phyloP scores from a whole-genome alignment of 2,797 vertebrate species.

The Amazona finschi region DNA sequence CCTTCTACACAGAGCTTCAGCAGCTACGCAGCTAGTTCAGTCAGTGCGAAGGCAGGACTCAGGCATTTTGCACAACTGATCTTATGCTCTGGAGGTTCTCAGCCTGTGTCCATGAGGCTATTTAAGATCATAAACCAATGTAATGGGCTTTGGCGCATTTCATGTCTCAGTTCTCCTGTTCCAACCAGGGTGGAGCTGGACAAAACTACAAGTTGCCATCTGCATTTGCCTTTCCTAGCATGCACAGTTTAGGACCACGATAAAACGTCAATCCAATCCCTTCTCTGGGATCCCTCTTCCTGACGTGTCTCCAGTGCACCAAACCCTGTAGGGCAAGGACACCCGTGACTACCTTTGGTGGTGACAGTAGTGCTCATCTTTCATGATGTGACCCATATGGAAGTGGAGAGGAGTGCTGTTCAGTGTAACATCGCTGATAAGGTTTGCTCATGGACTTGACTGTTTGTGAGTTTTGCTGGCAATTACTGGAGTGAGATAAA shows the following conservation, averaged over 20 bases:
- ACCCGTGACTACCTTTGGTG: rapidly evolving
- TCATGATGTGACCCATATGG: rapidly evolving
- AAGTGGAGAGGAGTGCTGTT: not conserved
- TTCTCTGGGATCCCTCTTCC: not conserved
- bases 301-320: rapidly evolving
- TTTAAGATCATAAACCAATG: not conserved
- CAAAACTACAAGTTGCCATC: rapidly evolving
- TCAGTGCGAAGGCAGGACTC: not conserved
- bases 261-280: rapidly evolving
- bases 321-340: not conserved
- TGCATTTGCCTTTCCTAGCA: not conserved
- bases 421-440: rapidly evolving
- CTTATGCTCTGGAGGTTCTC: not conserved
- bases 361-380: not conserved
- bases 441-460: not conserved
- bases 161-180: not conserved
- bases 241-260: not conserved
- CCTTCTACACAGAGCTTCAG: not conserved
- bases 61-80: rapidly evolving
- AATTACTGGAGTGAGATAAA: not conserved
- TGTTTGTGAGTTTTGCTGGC: not conserved
- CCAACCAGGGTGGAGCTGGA: not conserved
- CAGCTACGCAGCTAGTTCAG: rapidly evolving
- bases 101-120: rapidly evolving
- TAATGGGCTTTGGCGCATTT: not conserved